Evolutionary conservation across 2,888 invertebrate genomes (phyloP).

Genomic region (Eupithecia dodoneata): DNA sequence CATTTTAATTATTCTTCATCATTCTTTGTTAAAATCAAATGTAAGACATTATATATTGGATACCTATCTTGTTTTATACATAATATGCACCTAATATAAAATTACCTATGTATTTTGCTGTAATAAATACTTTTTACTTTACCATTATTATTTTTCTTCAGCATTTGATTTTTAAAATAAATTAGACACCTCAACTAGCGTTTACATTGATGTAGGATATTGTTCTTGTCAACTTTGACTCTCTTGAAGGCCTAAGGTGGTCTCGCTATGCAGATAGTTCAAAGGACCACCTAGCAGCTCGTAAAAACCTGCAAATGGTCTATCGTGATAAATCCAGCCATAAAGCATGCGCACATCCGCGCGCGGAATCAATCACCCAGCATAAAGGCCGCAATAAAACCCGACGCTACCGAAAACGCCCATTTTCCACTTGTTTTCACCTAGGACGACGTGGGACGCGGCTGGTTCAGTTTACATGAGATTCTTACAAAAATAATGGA

Average conservation of each 20-base stretch:
- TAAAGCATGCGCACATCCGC: conserved; percentile 27
- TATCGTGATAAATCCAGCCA: conserved; percentile 24
- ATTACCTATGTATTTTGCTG: too few relatives aligned
- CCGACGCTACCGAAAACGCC: conserved; percentile 45
- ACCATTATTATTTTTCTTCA: too few relatives aligned
- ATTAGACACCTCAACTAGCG: background rate
- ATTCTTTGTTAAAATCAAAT: too few relatives aligned
- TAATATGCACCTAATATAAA: too few relatives aligned
- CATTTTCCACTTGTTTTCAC: conserved; percentile 78
- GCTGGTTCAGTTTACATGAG: background rate
- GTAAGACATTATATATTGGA: too few relatives aligned
- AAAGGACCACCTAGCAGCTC: background rate
- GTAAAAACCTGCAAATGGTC: background rate
- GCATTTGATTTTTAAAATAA: background rate
- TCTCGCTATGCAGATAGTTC: background rate
- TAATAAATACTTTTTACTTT: too few relatives aligned
- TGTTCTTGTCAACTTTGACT: background rate
- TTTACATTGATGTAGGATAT: background rate
- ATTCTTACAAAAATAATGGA: background rate
- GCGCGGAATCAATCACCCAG: conserved; percentile 67
- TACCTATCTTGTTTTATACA: too few relatives aligned
- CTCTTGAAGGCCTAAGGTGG: background rate
- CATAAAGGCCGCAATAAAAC: conserved; percentile 71
- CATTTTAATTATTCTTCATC: background rate
- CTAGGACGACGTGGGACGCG: conserved; percentile 43